These are phyloP conservation scores for Helobdella robusta DNA, from an alignment of 2,888 invertebrate species.

Conservation along the genomic window DNA sequence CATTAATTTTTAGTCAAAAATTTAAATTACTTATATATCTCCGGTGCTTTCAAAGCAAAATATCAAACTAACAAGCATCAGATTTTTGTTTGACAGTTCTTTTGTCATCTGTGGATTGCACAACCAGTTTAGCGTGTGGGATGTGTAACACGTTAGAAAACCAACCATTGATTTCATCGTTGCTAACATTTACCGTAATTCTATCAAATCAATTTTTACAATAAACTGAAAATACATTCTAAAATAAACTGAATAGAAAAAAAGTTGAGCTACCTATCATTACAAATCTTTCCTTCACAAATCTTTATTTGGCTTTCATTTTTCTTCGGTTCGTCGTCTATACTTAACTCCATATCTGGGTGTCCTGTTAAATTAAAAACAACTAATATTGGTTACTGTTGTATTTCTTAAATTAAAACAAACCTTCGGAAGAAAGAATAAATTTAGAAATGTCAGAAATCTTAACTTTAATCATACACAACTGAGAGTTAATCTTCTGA, in stretches of 20 bases:
- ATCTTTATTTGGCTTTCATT: constrained; percentile 20
- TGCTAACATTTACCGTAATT: constrained; percentile 67
- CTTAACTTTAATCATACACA: constrained; percentile 62
- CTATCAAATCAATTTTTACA: constrained; percentile 32
- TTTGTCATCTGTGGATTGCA: constrained; percentile 31
- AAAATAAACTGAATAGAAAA: background rate
- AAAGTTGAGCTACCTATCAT: constrained; percentile 50
- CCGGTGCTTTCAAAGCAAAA: no score
- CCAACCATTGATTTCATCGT: constrained; percentile 71
- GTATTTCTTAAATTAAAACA: no score
- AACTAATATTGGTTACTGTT: no score
- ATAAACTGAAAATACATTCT: background rate
- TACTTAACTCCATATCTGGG: background rate
- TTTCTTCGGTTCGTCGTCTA: background rate
- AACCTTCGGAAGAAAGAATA: background rate
- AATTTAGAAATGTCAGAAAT: constrained; percentile 9
- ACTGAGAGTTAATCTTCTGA: constrained; percentile 69
- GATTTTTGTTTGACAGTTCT: constrained; percentile 14
- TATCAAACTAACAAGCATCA: no score
- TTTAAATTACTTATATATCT: no score
- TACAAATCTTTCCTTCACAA: constrained; percentile 76
- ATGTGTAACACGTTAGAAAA: constrained; percentile 63
- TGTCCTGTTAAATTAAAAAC: constrained; percentile 8
- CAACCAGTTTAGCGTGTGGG: constrained; percentile 54
- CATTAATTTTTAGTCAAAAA: no score